phyloP scores from a whole-genome alignment of 2,797 vertebrate species.

The Gouania willdenowi region DNA sequence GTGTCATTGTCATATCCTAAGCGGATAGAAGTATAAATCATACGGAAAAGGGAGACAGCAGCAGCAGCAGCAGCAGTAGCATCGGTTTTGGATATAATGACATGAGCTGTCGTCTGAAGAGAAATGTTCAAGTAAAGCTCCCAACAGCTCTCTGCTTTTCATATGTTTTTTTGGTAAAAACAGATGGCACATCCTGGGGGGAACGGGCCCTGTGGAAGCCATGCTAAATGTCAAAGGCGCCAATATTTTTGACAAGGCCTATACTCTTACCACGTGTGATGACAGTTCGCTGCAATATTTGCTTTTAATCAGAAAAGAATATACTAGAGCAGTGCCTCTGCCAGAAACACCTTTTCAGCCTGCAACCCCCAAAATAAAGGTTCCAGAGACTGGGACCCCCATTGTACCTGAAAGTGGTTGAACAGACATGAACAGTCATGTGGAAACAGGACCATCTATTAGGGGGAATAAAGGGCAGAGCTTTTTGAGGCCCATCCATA shows the following conservation, averaged over 20 bases:
- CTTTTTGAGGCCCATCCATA: too few species aligned
- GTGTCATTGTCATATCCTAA: constrained; percentile 13
- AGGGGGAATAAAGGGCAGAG: too few species aligned
- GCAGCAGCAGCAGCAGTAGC: constrained; percentile 9
- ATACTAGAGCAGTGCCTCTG: too few species aligned
- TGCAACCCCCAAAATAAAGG: too few species aligned
- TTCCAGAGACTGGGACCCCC: too few species aligned
- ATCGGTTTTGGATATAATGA: constrained; percentile 19
- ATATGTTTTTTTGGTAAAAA: constrained; percentile 41
- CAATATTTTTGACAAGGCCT: constrained; percentile 65
- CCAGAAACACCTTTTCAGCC: too few species aligned
- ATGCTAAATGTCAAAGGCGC: constrained; percentile 57
- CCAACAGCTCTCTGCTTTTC: constrained; percentile 23
- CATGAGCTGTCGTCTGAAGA: constrained; percentile 28
- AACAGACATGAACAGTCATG: too few species aligned
- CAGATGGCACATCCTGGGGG: constrained; percentile 37
- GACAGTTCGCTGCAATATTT: too few species aligned
- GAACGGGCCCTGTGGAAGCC: constrained; percentile 34
- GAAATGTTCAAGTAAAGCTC: constrained; percentile 16
- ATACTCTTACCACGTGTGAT: too few species aligned
- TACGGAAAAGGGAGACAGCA: constrained; percentile 7
- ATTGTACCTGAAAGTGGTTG: too few species aligned
- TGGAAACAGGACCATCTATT: too few species aligned
- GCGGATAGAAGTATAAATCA: constrained; percentile 13
- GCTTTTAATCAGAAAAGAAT: too few species aligned